Evolutionary conservation across 2,113 vertebrate genomes (phyloP).

Genomic region (Potamarius usumacintae): DNA sequence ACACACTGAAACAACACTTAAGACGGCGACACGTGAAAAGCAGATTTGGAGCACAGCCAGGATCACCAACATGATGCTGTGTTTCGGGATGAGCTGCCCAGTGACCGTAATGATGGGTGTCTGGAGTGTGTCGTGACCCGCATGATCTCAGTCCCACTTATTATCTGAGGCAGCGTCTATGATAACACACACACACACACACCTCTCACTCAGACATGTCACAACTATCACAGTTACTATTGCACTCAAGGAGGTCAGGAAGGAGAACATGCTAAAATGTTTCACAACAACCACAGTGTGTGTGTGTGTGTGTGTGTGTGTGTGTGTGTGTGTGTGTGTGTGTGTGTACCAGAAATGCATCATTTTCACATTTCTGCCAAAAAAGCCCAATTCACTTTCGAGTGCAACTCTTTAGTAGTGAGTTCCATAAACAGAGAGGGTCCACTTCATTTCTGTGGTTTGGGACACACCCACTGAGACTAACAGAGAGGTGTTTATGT

Average conservation of each 20-base stretch:
- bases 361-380: background rate
- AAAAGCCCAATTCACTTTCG: background rate
- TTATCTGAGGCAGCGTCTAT: background rate
- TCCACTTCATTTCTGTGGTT: background rate
- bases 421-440: background rate
- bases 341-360: no score
- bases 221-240: background rate
- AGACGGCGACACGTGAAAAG: background rate
- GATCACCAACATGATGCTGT: background rate
- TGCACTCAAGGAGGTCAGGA: background rate
- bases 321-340: no score
- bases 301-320: no score
- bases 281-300: background rate
- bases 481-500: background rate
- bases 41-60: background rate
- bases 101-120: constrained; percentile 5
- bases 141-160: background rate
- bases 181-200: background rate
- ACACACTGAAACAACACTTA: background rate
- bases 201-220: background rate
- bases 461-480: background rate
- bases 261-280: background rate
- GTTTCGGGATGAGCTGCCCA: background rate
- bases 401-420: background rate
- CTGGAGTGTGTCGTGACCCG: background rate